Evolutionary conservation across 2,113 vertebrate species (phyloP).

Genomic region (Odontesthes bonariensis): DNA sequence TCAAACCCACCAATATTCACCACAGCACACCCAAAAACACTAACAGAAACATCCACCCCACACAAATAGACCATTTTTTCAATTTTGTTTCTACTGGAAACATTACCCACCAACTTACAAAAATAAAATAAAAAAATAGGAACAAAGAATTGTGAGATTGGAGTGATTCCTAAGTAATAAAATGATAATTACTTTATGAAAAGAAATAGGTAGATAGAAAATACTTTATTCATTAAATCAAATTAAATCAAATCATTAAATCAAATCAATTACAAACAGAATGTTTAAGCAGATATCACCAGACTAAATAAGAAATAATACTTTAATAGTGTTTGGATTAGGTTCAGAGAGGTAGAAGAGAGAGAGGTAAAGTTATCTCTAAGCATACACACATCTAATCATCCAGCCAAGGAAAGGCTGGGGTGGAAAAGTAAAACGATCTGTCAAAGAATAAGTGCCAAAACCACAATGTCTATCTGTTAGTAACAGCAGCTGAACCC

Average conservation of each 20-base stretch:
- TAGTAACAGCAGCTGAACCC: background rate
- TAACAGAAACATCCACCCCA: conserved; percentile 15
- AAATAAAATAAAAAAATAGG: too few relatives aligned
- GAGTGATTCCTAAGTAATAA: background rate
- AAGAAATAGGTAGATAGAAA: too few relatives aligned
- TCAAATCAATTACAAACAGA: too few relatives aligned
- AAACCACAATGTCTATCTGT: background rate
- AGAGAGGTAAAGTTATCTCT: background rate
- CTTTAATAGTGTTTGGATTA: background rate
- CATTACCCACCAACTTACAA: background rate
- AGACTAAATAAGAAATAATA: background rate
- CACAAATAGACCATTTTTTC: conserved; percentile 1
- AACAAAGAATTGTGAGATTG: background rate
- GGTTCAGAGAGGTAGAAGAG: background rate
- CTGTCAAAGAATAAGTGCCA: too few relatives aligned
- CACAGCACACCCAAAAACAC: conserved; percentile 44
- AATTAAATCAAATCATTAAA: too few relatives aligned
- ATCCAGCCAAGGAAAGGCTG: background rate
- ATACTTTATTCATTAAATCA: too few relatives aligned
- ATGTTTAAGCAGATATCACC: too few relatives aligned
- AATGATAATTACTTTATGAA: background rate
- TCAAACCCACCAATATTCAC: conserved; percentile 12
- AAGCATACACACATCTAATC: background rate
- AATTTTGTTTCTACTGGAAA: conserved; percentile 2
- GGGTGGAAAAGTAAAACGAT: background rate